phyloP scores from a whole-genome alignment of 2,888 invertebrate species.

The Tenthredo mesomela region DNA sequence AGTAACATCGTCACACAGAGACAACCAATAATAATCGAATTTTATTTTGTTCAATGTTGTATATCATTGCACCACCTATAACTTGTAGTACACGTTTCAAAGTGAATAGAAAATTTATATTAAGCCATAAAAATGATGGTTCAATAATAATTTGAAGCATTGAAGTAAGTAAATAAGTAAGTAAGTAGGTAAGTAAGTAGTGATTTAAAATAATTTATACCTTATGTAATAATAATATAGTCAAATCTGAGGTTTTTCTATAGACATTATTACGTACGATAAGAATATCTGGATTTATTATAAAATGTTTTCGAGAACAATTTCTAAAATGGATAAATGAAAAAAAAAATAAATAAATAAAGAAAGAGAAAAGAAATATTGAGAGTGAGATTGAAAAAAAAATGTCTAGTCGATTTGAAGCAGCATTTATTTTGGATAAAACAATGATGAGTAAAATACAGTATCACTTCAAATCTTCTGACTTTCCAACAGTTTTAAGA shows the following conservation, averaged over 20 bases:
- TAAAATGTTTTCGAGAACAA: background rate
- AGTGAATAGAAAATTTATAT: background rate
- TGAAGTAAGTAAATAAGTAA: background rate
- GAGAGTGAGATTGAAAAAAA: constrained; percentile 25
- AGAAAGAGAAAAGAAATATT: constrained; percentile 6
- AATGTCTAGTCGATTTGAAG: constrained; percentile 45
- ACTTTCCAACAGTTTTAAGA: constrained; percentile 50
- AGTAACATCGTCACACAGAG: constrained; percentile 2
- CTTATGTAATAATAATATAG: background rate
- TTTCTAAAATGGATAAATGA: background rate
- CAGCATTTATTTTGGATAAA: constrained; percentile 53
- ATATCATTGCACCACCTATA: background rate
- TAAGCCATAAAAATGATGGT: background rate
- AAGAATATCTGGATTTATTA: background rate
- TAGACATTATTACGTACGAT: background rate
- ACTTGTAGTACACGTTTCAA: constrained; percentile 16
- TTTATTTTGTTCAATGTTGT: background rate
- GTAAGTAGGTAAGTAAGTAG: background rate
- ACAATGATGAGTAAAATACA: constrained; percentile 54
- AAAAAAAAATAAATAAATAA: background rate
- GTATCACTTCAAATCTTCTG: constrained; percentile 50
- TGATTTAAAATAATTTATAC: constrained; percentile 26
- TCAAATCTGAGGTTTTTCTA: background rate
- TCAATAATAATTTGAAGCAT: background rate
- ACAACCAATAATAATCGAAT: constrained; percentile 2